Evolutionary conservation across 2,113 vertebrate genomes (phyloP), one percentile per base, ranked within the genome.

Genomic region (Apus apus): DNA sequence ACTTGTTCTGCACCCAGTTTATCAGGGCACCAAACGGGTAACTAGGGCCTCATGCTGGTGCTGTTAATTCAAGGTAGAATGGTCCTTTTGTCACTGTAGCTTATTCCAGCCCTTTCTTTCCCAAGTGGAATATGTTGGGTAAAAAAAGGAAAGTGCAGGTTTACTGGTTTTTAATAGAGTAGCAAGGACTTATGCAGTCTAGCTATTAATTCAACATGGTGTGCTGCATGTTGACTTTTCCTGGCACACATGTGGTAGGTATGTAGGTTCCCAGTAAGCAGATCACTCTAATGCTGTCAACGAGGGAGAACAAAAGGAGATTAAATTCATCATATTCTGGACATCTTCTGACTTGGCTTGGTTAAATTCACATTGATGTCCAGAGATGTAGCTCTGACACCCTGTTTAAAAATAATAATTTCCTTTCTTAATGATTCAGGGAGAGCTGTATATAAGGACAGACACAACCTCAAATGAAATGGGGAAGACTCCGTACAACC

Each of bases 201-300:
- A 38, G 29, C 9, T 58, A 15, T 6, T 60, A 54, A 48, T 64
- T 57, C 20, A 57, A 84, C 45, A 74, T 16, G 13, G 11, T 11
- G 6, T 7, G 12, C 54, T 29, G 20, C 27, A 45, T 46, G 27
- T 15, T 67, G 40, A 48, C 27, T 10, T 62, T 9, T 16, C 21
- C 29, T 2, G 1, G 12, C 20, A 16, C 14, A 26, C 13, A 38
- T 0, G 3, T 45, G 21, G 61, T 19, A 53, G 23, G 29, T 23
- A 27, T 23, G 8, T 27, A 71, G 43, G 40, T 32, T 32, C 27
- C 19, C 21, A 13, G 34, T 5, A 32, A 54, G 45, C n/a, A 76
- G 29, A 50, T 32, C 21, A 46, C 14, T 68, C 23, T n/a, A 57
- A 68, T 40, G 40, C 13, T 84, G 32, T 32, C 23, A 65, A 51